Evolutionary conservation across 2,888 invertebrate species (phyloP).

Genomic region (Sericinus montela): DNA sequence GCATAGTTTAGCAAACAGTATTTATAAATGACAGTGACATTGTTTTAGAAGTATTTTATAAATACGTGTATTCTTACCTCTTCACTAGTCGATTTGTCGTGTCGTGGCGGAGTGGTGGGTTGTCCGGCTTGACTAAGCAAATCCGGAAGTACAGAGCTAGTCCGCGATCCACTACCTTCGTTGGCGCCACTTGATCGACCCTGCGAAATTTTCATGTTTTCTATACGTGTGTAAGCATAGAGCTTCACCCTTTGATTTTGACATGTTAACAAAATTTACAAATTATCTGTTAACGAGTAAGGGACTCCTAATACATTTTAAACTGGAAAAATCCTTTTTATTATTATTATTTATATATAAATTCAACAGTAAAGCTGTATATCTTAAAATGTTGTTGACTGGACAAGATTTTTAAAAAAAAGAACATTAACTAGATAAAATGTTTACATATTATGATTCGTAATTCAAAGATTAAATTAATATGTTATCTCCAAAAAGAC

Average conservation of each 20-base stretch:
- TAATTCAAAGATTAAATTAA: no score
- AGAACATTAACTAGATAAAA: no score
- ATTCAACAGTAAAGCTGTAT: background rate
- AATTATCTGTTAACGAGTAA: no score
- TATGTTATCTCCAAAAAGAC: no score
- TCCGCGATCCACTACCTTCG: slow-evolving; percentile 85
- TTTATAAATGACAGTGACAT: background rate
- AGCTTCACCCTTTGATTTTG: background rate
- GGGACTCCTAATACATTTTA: no score
- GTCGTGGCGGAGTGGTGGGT: slow-evolving; percentile 91
- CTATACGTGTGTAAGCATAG: background rate
- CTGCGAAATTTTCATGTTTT: slow-evolving; percentile 31
- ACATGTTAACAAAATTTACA: no score
- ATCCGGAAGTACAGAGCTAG: slow-evolving; percentile 96
- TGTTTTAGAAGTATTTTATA: background rate
- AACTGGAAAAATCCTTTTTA: no score
- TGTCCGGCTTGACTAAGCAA: slow-evolving; percentile 93
- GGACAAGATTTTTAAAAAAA: no score
- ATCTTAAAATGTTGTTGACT: background rate
- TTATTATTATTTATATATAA: no score
- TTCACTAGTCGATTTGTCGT: slow-evolving; percentile 96
- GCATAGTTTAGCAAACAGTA: slow-evolving; percentile 1
- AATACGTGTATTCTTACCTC: slow-evolving; percentile 83
- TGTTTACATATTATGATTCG: no score
- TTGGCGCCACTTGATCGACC: slow-evolving; percentile 67